A percentile compares a stretch with the other conserved stretches of the same genome.
These are phyloP conservation scores for Caenorhabditis sp. DNA, from an alignment of 2,888 invertebrate genomes.

Conservation along the genomic window DNA sequence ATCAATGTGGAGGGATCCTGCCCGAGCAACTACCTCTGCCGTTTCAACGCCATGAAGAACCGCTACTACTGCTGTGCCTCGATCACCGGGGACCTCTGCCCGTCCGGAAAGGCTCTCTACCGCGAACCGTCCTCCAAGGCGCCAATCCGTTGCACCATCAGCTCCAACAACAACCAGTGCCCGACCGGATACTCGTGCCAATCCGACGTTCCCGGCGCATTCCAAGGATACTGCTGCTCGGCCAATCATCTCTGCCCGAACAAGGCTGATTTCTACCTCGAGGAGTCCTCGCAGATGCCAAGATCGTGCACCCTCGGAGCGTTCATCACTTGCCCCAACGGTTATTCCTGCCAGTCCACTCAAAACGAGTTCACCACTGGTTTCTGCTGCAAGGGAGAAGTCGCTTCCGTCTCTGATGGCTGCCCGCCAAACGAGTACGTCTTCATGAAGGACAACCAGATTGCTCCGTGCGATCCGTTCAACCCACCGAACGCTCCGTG, in stretches of 20 bases:
- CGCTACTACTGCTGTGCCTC: constrained; percentile 78
- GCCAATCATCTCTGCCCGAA: constrained; percentile 76
- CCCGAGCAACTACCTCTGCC: constrained; percentile 77
- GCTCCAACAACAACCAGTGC: constrained; percentile 71
- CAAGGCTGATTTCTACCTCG: constrained; percentile 77
- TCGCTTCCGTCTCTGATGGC: constrained; percentile 74
- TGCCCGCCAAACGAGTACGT: constrained; percentile 78
- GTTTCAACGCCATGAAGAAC: constrained; percentile 76
- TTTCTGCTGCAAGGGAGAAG: constrained; percentile 77
- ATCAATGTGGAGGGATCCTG: constrained; percentile 78
- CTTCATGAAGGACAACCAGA: constrained; percentile 78
- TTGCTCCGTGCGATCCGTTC: constrained; percentile 78
- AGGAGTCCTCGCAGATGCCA: constrained; percentile 76
- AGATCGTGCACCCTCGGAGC: constrained; percentile 77
- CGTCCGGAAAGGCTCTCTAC: constrained; percentile 76
- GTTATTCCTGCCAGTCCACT: constrained; percentile 73
- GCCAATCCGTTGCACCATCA: constrained; percentile 75
- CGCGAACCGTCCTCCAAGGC: constrained; percentile 74
- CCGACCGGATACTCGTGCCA: constrained; percentile 76
- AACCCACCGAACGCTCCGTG: constrained; percentile 73
- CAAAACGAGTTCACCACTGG: constrained; percentile 76
- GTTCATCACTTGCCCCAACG: constrained; percentile 78
- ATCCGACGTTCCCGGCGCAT: constrained; percentile 76
- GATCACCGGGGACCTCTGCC: constrained; percentile 76
- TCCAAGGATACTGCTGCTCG: constrained; percentile 78